These are phyloP conservation scores for Odobenus rosmarus DNA, from an alignment of 2,113 vertebrate genomes.

Conservation along the genomic window DNA sequence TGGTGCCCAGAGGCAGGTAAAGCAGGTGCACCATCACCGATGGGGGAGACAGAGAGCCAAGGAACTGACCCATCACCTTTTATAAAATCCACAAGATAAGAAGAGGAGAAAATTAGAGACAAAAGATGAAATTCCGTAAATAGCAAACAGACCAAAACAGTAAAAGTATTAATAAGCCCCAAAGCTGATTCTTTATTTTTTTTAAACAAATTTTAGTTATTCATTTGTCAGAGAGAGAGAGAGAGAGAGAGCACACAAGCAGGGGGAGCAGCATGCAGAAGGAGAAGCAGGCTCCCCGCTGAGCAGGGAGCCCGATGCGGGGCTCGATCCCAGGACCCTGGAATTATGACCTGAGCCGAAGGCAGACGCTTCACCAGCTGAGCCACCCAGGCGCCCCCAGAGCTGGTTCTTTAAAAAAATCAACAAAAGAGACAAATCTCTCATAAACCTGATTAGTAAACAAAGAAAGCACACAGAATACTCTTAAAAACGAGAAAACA, in stretches of 20 bases:
- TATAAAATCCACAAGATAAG: background rate
- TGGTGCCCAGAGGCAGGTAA: background rate
- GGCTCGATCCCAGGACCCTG: too few species aligned
- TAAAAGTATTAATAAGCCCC: fast-evolving
- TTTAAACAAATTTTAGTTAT: background rate
- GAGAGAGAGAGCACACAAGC: background rate
- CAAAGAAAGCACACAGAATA: too few species aligned
- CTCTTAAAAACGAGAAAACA: background rate
- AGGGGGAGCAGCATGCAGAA: too few species aligned
- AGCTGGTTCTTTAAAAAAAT: background rate
- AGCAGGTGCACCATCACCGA: background rate
- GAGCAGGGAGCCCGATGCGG: background rate
- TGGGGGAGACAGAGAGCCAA: background rate
- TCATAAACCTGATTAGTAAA: background rate
- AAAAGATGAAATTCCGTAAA: background rate
- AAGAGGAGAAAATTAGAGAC: background rate
- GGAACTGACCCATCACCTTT: background rate
- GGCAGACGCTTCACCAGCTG: background rate
- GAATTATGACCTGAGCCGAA: background rate
- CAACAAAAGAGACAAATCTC: fast-evolving
- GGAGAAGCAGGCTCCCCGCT: too few species aligned
- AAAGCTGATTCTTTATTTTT: background rate
- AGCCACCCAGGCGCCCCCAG: too few species aligned
- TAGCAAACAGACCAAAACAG: background rate
- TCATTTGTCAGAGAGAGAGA: background rate